Base-by-base conservation (phyloP, 2,888 invertebrate species). In the Drosophila imparisetae region DNA sequence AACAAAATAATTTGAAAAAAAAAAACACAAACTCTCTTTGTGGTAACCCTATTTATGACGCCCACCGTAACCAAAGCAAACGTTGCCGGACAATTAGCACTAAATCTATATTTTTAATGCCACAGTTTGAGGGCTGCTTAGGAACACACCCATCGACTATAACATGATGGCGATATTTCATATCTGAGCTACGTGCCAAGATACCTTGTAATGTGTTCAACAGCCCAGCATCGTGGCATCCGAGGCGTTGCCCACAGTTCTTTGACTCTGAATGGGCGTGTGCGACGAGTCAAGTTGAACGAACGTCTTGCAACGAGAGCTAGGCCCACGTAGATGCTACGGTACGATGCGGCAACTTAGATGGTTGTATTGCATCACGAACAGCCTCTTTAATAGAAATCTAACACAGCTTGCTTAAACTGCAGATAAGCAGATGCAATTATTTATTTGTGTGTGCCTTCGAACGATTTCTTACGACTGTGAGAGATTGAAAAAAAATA, bases 31-130 rank as follows among this genome's bases (percentile, higher is more conserved):
- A 79, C 82, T 84, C 82, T 84, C 83, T 79, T 72, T 74, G 70
- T 61, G 30, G 65, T 45, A 48, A 15, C 50, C 67, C 57, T 77
- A 60, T 58, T 68, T 68, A n/a, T 24, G 45, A 78, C 86, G 83
- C 83, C 83, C 83, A 83, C 83, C 24, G 59, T 8, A 59, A 40
- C 48, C 40, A 59, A 36, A 24, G 60, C 67, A 58, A 54, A 66
- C 65, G 65, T 42, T 74, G 74, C 67, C 76, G 54, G 76, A 78
- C 88, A 89, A 87, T 89, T 89, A 83, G 78, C 86, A 85, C 77
- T 87, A 87, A 89, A 87, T 89, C 90, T 87, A 82, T 61, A 71
- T 70, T 77, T 75, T 66, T 80, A 75, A 75, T 81, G 54, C 66
- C 45, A 61, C 66, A 58, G 40, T 64, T 75, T 68, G 67, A 67